Evolutionary conservation across 2,797 vertebrate genomes (phyloP), one percentile per base, ranked within the genome.

Genomic region (Pitangus sulphuratus): DNA sequence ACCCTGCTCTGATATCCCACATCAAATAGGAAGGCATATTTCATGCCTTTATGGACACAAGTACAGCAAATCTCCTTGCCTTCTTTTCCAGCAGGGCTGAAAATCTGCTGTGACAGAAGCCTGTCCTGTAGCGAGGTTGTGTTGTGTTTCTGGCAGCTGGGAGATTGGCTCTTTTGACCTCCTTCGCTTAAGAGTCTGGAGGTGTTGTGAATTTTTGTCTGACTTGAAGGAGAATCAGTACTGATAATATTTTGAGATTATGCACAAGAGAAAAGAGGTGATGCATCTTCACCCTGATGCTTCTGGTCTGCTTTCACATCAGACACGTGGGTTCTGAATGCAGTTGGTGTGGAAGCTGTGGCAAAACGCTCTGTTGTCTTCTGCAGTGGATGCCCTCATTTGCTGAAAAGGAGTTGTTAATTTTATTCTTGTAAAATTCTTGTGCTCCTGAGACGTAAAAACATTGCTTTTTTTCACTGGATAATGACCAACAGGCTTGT

Each of bases 41-140:
- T 71, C 28, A 20, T 54, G 54, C 42, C 21, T 64, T 92, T 74
- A 45, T 70, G 64, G 71, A 12, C 18, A 60, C 15, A 71, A 81
- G 37, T 50, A 28, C n/a, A 58, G 37, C 51, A 85, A 28, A 68
- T 54, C 14, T 83, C 54, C 48, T 79, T 11, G 11, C 17, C 70
- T 69, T n/a, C 9, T 81, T 69, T 92, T 56, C n/a, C 44, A 76
- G 1, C 8, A 30, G 26, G 37, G 15, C 56, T 82, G 66, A 69
- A 92, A 90, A 78, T 40, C 37, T 68, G 18, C 79, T 53, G 48
- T 94, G 83, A 33, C 53, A 81, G 84, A 76, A 88, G 35, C 50
- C 14, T 61, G 30, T 72, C 61, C 31, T 0, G 0, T n/a, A 66
- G 53, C 42, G 61, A 82, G 68, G 57, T 9, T 75, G 35, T 42